phyloP scores from a whole-genome alignment of 2,113 vertebrate genomes.

The Osmerus mordax region DNA sequence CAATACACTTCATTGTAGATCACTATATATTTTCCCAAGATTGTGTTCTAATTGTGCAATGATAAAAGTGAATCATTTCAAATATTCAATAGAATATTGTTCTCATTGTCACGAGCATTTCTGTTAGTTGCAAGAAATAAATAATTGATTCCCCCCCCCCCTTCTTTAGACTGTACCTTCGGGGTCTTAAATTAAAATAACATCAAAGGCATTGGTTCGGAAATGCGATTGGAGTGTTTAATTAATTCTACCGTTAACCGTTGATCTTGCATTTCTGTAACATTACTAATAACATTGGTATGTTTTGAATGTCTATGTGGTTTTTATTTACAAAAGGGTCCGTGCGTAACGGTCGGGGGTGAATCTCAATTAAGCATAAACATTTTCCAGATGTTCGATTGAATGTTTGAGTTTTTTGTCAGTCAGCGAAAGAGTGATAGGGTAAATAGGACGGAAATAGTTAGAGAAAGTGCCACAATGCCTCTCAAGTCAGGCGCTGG shows the following conservation, averaged over 20 bases:
- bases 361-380: neutral
- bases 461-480: neutral
- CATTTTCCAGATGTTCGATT: too few species aligned
- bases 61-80: too few species aligned
- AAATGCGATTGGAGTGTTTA: constrained; percentile 8
- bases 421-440: too few species aligned
- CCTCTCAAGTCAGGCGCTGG: neutral
- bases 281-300: neutral
- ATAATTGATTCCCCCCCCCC: constrained; percentile 28
- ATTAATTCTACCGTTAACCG: neutral
- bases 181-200: constrained; percentile 22
- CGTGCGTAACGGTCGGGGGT: constrained; percentile 30
- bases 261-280: neutral
- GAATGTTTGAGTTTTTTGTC: too few species aligned
- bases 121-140: constrained; percentile 8
- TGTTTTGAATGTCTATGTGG: neutral
- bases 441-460: too few species aligned
- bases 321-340: neutral
- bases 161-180: neutral
- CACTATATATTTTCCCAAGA: too few species aligned
- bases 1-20: too few species aligned
- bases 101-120: neutral
- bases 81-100: too few species aligned
- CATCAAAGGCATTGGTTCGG: constrained; percentile 23
- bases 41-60: too few species aligned